Evolutionary conservation across 2,888 invertebrate species (phyloP), one percentile per base, ranked within the genome.

Genomic region (Agriopis leucophaearia): DNA sequence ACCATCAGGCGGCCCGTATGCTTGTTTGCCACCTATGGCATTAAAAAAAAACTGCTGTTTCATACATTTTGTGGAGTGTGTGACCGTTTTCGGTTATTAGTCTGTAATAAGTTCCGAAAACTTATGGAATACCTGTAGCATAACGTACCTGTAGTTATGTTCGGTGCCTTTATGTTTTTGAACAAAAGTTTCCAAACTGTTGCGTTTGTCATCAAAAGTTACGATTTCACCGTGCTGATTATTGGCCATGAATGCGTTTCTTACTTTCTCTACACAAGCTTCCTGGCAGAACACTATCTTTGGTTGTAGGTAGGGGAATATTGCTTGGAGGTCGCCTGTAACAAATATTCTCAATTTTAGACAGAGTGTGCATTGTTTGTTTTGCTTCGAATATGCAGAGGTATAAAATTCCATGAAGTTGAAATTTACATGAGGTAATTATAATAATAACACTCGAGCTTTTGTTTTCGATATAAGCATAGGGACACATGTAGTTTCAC

Each of bases 281-380:
- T 81, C 79, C 45, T 81, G 80, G 69, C 85, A 84, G 67, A 87
- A 87, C 16, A 84, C 77, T 65, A 85, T 81, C 71, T 84, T 86
- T 10, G 68, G 68, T 52, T 52, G 12, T 8, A 81, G 66, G 48
- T 70, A 74, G 1, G 78, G 71, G 58, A 78, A 76, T 27, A 82
- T 45, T 8, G 65, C 67, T 42, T 61, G 64, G 12, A 81, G 66
- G 58, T 81, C 80, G n/a, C 42, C 81, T 82, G 73, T 40, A 76
- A 80, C 36, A 38, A 70, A 5, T 4, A 48, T 27, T 10, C 10
- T 27, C 12, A 9, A 16, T 6, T 16, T 16, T 16, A 47, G 3
- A 16, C 47, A 47, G n/a, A n/a, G 1, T 47, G 5, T 16, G 47
- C 3, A 16, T 15, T 8, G 8, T 16, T 10, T 47, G 0, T 47